Evolutionary conservation across 2,888 invertebrate genomes (phyloP), one percentile per base, ranked within the genome.

Genomic region (Gryllus longicercus): DNA sequence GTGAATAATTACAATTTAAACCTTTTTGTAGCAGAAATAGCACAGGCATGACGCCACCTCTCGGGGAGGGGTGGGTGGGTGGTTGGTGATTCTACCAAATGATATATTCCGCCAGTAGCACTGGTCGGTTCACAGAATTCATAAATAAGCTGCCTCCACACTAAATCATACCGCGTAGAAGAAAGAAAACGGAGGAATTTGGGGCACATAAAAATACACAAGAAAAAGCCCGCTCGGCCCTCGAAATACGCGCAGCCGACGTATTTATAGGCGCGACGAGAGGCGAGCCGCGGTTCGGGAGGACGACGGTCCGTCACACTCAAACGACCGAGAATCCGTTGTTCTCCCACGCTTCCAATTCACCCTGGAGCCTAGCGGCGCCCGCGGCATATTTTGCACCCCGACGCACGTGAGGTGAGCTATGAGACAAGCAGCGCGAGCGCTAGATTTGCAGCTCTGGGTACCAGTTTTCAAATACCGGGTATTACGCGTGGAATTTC

Each of bases 1-100:
- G 63, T 63, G 63, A 63, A 63, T 63, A 63, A 63, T 63, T 63
- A 63, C 63, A 63, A 63, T 63, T 63, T n/a, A 63, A 63, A 63
- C 14, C 14, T 63, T n/a, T 63, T 63, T 63, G 63, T 63, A 18
- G 63, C 63, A 63, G 63, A 63, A 63, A 63, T 63, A 63, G 63
- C 63, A 63, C 11, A 63, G 63, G 14, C 16, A 63, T 38, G 38
- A n/a, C 63, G 63, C 16, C 63, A 63, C n/a, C n/a, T 18, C 63
- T 63, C 38, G 38, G 12, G n/a, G 12, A 63, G n/a, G 63, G n/a
- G 63, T 18, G 63, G n/a, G n/a, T 18, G 63, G n/a, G 63, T 18
- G 63, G 14, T 63, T 63, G 38, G 38, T 38, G 38, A 38, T 38
- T 63, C 63, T 63, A 63, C 16, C 14, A 63, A 63, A 63, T 63